phyloP scores from a whole-genome alignment of 2,888 invertebrate genomes.

The Drosophila prolongata region DNA sequence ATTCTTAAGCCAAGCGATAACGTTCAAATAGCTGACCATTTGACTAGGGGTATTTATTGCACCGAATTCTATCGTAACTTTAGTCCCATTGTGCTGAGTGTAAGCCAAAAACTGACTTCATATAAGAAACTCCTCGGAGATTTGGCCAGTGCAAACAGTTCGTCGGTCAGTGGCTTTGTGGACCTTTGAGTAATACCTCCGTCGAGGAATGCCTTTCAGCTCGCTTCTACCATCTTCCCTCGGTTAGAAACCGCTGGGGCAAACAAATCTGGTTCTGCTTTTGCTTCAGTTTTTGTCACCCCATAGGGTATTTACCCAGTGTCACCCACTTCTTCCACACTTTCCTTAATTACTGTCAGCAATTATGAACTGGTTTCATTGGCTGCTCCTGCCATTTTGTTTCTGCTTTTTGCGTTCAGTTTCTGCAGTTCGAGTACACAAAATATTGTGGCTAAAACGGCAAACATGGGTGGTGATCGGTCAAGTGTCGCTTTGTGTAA shows the following conservation, averaged over 20 bases:
- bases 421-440: background rate
- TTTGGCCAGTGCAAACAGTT: slow-evolving; percentile 23
- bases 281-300: background rate
- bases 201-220: slow-evolving; percentile 3
- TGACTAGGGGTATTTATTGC: too few relatives aligned
- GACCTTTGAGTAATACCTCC: slow-evolving; percentile 27
- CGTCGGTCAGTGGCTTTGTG: slow-evolving; percentile 18
- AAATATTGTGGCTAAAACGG: slow-evolving; percentile 12
- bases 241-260: slow-evolving; percentile 20
- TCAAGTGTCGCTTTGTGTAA: slow-evolving; percentile 1
- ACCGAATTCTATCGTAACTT: background rate
- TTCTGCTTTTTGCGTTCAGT: background rate
- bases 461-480: slow-evolving; percentile 8
- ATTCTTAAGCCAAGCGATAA: too few relatives aligned
- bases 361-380: slow-evolving; percentile 22
- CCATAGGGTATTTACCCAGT: slow-evolving; percentile 20
- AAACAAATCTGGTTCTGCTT: slow-evolving; percentile 15
- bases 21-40: background rate
- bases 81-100: slow-evolving; percentile 3
- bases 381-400: slow-evolving; percentile 1
- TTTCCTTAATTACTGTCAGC: slow-evolving; percentile 30
- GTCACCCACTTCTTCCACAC: slow-evolving; percentile 15
- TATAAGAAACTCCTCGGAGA: slow-evolving; percentile 13
- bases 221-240: background rate
- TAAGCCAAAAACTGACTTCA: slow-evolving; percentile 9